Evolutionary conservation across 2,113 vertebrate species (phyloP).

Genomic region (Corythaeola cristata): DNA sequence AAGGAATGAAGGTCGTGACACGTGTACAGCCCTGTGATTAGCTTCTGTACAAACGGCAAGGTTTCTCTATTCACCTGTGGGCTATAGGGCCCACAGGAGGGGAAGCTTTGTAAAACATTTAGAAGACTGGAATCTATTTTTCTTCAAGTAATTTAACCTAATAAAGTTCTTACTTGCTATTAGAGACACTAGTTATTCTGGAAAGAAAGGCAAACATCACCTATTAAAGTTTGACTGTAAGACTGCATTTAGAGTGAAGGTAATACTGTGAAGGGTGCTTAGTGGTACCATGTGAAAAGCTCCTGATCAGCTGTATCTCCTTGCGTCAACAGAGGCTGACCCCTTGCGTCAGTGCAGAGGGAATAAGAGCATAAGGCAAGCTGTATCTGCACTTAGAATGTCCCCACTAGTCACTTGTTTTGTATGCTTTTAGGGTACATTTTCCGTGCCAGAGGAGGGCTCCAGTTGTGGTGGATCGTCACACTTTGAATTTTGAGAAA

Average conservation of each 20-base stretch:
- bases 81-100: neutral
- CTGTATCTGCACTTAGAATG: neutral
- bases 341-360: neutral
- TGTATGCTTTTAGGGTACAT: neutral
- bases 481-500: neutral
- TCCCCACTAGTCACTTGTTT: neutral
- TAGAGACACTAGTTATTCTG: neutral
- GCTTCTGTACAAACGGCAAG: neutral
- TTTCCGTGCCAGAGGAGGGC: neutral
- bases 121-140: neutral
- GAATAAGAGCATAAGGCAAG: neutral
- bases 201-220: neutral
- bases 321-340: neutral
- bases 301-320: neutral
- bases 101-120: neutral
- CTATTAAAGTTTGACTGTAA: neutral
- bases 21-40: neutral
- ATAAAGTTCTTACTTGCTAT: neutral
- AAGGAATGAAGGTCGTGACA: neutral
- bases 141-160: neutral
- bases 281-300: neutral
- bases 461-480: neutral
- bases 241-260: neutral
- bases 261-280: neutral
- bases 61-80: neutral